Evolutionary conservation across 2,113 vertebrate genomes (phyloP).

Genomic region (Pimephales promelas): DNA sequence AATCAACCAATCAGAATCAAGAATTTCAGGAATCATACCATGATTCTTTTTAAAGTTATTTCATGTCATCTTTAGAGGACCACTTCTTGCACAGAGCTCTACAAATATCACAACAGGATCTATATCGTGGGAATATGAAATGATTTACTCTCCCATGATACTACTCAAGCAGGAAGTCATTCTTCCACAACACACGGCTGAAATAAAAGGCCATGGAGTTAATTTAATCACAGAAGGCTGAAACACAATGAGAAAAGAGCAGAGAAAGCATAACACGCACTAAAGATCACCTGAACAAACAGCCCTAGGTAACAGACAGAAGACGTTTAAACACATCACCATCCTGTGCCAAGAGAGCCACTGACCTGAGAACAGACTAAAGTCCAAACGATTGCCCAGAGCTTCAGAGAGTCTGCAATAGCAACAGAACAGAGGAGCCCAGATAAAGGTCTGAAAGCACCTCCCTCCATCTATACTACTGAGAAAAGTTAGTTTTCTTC

Average conservation of each 20-base stretch:
- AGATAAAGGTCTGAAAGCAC: not conserved
- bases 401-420: not conserved
- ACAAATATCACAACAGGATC: conserved; percentile 6
- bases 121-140: conserved; percentile 20
- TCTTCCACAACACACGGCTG: conserved; percentile 39
- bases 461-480: not conserved
- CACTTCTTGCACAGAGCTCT: not conserved
- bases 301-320: not conserved
- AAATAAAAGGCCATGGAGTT: conserved; percentile 8
- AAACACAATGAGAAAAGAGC: conserved; percentile 2
- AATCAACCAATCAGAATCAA: not conserved
- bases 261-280: not conserved
- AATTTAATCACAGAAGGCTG: not conserved
- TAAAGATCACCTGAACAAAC: conserved; percentile 12
- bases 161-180: conserved; percentile 45
- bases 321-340: not conserved
- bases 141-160: not conserved
- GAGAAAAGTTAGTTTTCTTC: conserved; percentile 4
- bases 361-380: conserved; percentile 8
- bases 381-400: not conserved
- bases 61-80: not conserved
- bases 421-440: not conserved
- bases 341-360: not conserved
- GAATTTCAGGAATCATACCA: not conserved
- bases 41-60: too few species aligned